Evolutionary conservation across 2,888 invertebrate species (phyloP).

Genomic region (Andrena dorsata): DNA sequence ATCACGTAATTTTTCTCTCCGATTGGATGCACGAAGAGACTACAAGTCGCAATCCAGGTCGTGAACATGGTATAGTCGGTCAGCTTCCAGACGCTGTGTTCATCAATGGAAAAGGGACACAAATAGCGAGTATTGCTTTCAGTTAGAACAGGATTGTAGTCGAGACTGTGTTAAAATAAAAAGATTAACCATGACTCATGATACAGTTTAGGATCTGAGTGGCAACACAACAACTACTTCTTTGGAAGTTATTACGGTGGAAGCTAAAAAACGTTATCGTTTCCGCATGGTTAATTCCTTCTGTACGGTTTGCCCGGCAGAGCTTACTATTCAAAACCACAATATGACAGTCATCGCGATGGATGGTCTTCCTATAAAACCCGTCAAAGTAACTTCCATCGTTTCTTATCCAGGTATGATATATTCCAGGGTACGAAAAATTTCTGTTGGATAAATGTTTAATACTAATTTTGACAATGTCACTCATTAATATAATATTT

Average conservation of each 20-base stretch:
- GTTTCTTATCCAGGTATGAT: slow-evolving; percentile 51
- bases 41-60: slow-evolving; percentile 84
- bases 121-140: slow-evolving; percentile 14
- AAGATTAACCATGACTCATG: no score
- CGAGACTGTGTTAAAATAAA: no score
- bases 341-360: slow-evolving; percentile 86
- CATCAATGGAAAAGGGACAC: slow-evolving; percentile 80
- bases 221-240: slow-evolving; percentile 73
- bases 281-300: slow-evolving; percentile 87
- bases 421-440: slow-evolving; percentile 62
- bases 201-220: background rate
- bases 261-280: slow-evolving; percentile 85
- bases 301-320: slow-evolving; percentile 86
- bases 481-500: no score
- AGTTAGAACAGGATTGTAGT: no score
- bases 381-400: slow-evolving; percentile 81
- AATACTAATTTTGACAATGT: no score
- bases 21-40: slow-evolving; percentile 85
- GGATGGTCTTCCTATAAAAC: slow-evolving; percentile 86
- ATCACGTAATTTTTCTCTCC: slow-evolving; percentile 86
- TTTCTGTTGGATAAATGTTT: no score
- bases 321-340: slow-evolving; percentile 86
- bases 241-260: slow-evolving; percentile 79
- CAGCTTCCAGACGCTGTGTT: slow-evolving; percentile 81
- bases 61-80: slow-evolving; percentile 83